Conservation (phyloP, 1,140 invertebrate genomes). For the Cylas formicarius region DNA sequence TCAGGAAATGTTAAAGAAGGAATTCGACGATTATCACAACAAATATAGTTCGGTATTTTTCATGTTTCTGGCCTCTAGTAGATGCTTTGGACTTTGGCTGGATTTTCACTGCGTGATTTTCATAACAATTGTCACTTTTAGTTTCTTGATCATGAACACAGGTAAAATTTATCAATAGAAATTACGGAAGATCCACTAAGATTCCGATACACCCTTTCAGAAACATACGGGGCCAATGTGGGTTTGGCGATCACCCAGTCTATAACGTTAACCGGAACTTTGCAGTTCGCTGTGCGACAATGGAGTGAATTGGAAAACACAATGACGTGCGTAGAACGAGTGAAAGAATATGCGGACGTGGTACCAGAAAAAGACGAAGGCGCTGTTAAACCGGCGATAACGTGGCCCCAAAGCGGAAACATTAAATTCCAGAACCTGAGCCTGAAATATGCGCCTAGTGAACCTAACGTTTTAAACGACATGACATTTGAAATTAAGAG, state of each 20-base stretch:
- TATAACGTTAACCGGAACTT: conserved; percentile 65
- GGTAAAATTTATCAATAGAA: conserved; percentile 23
- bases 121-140: conserved; percentile 59
- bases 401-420: conserved; percentile 30
- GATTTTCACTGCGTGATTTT: conserved; percentile 67
- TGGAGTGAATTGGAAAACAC: conserved; percentile 77
- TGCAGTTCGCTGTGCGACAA: conserved; percentile 80
- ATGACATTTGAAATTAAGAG: conserved; percentile 53
- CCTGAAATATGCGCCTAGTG: conserved; percentile 55
- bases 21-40: conserved; percentile 72
- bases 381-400: conserved; percentile 57
- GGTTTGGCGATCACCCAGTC: conserved; percentile 75
- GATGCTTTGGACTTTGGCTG: conserved; percentile 65
- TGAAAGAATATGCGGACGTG: conserved; percentile 62
- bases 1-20: conserved; percentile 64
- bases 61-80: conserved; percentile 51
- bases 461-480: conserved; percentile 60
- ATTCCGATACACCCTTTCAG: conserved; percentile 3
- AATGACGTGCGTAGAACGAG: conserved; percentile 72
- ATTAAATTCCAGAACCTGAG: conserved; percentile 57
- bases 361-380: conserved; percentile 50
- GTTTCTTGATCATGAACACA: conserved; percentile 53
- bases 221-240: conserved; percentile 45
- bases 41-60: conserved; percentile 57
- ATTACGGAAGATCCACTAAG: neutral